These are phyloP conservation scores for Sula dactylatra DNA, from an alignment of 2,113 vertebrate species.

Conservation along the genomic window DNA sequence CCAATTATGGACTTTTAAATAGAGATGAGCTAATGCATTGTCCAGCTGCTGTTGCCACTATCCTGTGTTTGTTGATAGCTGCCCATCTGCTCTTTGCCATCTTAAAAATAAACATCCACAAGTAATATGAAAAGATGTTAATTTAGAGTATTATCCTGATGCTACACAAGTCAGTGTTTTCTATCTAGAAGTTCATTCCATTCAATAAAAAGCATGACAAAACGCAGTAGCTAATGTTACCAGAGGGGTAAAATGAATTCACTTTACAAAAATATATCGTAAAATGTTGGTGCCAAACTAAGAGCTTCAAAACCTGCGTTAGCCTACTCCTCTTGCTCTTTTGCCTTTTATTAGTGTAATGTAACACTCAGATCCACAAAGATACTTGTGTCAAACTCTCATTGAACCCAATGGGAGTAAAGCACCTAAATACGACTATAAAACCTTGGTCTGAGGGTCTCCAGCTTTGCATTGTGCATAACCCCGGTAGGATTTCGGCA, in stretches of 20 bases:
- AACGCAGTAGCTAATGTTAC: neutral
- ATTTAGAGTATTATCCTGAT: neutral
- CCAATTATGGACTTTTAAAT: neutral
- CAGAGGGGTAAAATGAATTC: neutral
- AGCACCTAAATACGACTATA: accelerated
- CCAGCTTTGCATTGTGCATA: accelerated
- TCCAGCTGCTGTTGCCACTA: conserved; percentile 10
- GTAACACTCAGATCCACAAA: neutral
- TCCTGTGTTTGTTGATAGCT: neutral
- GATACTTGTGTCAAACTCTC: neutral
- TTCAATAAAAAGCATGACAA: neutral
- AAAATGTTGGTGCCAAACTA: neutral
- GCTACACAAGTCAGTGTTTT: neutral
- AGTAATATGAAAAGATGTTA: neutral
- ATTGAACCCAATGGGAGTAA: neutral
- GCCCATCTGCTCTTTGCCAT: neutral
- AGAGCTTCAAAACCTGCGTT: neutral
- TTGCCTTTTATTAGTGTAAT: neutral
- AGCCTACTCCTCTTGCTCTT: neutral
- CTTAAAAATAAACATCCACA: neutral
- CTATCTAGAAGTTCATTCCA: neutral
- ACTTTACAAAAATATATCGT: neutral
- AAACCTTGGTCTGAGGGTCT: neutral
- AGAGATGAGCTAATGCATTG: neutral
- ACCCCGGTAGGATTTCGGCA: neutral